These are phyloP conservation scores for Mormyrus hasselquistii DNA, from an alignment of 2,797 vertebrate species.

Conservation along the genomic window DNA sequence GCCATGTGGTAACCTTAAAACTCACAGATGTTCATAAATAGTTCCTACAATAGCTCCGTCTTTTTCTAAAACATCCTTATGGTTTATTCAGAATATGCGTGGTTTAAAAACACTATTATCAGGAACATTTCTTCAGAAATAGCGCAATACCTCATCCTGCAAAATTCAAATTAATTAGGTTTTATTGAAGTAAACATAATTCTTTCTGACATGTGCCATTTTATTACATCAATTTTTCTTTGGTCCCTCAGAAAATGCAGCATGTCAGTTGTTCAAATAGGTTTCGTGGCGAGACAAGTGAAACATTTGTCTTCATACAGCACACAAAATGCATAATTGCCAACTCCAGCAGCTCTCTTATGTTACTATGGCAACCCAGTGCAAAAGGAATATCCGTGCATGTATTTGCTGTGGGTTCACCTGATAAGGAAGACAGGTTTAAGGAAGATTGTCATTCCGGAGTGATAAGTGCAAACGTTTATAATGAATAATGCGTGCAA, in stretches of 20 bases:
- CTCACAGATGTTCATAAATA: background rate
- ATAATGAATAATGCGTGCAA: constrained; percentile 24
- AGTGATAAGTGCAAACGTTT: background rate
- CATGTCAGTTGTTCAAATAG: constrained; percentile 8
- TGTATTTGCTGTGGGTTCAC: constrained; percentile 25
- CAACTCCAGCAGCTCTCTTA: constrained; percentile 31
- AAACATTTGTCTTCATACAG: constrained; percentile 1
- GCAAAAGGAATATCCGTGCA: constrained; percentile 37
- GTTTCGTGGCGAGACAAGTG: background rate
- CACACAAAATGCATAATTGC: constrained; percentile 31
- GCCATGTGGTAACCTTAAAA: background rate
- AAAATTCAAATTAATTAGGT: constrained; percentile 10
- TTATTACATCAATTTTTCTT: background rate
- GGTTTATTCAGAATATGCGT: background rate
- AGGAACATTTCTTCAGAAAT: background rate
- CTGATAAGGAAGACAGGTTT: background rate
- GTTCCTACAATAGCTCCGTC: background rate
- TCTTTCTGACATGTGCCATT: background rate
- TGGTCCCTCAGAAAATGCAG: background rate
- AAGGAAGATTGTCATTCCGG: constrained; percentile 23
- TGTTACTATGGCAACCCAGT: constrained; percentile 50
- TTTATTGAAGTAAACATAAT: constrained; percentile 6
- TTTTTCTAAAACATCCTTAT: background rate
- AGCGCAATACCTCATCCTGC: background rate
- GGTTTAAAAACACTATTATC: background rate